Conservation (phyloP, 92 coral and sea anemone species). For the Porites lobata region DNA sequence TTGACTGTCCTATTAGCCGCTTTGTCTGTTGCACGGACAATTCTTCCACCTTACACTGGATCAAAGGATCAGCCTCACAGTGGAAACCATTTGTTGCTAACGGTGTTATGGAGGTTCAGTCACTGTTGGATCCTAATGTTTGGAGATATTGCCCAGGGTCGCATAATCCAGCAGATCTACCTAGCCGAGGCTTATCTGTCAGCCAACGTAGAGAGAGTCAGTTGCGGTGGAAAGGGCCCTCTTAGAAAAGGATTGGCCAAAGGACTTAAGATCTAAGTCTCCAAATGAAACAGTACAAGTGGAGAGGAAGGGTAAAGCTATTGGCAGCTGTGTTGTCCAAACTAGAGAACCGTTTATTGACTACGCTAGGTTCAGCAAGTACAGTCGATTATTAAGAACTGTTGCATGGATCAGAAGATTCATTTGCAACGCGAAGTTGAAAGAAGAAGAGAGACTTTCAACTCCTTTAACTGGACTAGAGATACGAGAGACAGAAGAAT, state of each 20-base stretch:
- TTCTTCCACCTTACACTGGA: conserved; percentile 26
- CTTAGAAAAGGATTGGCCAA: conserved; percentile 51
- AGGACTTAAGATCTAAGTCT: conserved; percentile 35
- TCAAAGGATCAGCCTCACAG: conserved; percentile 31
- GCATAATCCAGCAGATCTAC: conserved; percentile 50
- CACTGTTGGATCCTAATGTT: conserved; percentile 39
- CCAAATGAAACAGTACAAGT: background rate
- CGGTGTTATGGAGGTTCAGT: conserved; percentile 31
- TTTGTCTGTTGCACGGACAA: conserved; percentile 36
- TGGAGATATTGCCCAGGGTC: conserved; percentile 46
- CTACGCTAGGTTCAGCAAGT: conserved; percentile 39
- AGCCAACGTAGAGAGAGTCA: background rate
- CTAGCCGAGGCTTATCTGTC: conserved; percentile 29
- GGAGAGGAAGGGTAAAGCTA: conserved; percentile 5
- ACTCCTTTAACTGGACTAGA: background rate
- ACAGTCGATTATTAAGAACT: conserved; percentile 24
- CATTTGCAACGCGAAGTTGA: conserved; percentile 16
- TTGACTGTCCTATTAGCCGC: conserved; percentile 13
- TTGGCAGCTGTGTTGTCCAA: conserved; percentile 20
- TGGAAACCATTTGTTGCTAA: conserved; percentile 49
- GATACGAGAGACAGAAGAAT: background rate
- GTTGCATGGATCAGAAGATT: conserved; percentile 40
- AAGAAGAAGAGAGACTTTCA: conserved; percentile 7
- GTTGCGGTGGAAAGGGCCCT: conserved; percentile 15
- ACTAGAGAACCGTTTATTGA: conserved; percentile 27